A percentile compares a stretch with the other conserved stretches of the same genome.
Conservation (phyloP, 2,797 vertebrate genomes). For the Halcyon badia region DNA sequence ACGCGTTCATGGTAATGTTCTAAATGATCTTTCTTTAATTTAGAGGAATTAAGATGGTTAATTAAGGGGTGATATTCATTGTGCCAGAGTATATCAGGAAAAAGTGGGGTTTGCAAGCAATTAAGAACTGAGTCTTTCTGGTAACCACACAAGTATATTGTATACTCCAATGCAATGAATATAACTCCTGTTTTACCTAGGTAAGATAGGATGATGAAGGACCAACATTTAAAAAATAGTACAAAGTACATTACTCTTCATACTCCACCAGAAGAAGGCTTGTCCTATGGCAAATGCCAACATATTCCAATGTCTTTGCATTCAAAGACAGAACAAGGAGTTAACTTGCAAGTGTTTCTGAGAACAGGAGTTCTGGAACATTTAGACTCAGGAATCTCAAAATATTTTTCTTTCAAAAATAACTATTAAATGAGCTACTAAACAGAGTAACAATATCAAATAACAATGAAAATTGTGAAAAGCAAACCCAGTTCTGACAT, state of each 20-base stretch:
- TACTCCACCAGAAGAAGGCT: background rate
- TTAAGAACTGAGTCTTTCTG: background rate
- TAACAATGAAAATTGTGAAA: background rate
- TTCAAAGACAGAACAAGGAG: background rate
- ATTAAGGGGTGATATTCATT: background rate
- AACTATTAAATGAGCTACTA: background rate
- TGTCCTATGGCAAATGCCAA: background rate
- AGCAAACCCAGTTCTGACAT: background rate
- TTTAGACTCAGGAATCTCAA: background rate
- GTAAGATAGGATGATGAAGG: background rate
- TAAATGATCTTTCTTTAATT: background rate
- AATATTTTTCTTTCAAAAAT: background rate
- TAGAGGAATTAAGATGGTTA: constrained; percentile 1
- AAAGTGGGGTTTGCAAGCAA: background rate
- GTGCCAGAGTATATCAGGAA: background rate
- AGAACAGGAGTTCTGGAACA: background rate
- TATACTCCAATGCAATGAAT: background rate
- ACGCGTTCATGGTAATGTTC: background rate
- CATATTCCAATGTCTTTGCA: background rate
- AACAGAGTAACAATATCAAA: background rate
- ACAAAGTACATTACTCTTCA: background rate
- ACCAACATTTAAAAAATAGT: background rate
- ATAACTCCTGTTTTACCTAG: background rate
- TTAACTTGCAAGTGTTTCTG: background rate
- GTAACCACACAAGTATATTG: background rate